Conservation (phyloP, 2,888 invertebrate species). For the Gastrophysa polygoni region DNA sequence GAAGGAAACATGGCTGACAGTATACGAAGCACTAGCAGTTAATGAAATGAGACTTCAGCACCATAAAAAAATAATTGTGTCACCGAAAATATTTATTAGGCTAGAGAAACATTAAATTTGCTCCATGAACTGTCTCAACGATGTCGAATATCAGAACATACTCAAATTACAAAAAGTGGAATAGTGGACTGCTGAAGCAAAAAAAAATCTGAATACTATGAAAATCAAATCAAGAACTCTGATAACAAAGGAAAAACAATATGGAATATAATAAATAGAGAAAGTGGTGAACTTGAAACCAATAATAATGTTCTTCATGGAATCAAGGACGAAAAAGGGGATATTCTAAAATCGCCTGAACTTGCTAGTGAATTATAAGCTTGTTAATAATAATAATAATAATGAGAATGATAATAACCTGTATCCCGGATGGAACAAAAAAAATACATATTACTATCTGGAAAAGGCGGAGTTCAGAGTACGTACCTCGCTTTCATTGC, state of each 20-base stretch:
- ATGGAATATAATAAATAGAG: conserved; percentile 2
- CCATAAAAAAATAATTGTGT: background rate
- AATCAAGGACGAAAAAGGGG: background rate
- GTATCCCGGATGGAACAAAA: too few relatives aligned
- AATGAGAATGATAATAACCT: too few relatives aligned
- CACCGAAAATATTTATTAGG: background rate
- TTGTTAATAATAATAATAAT: too few relatives aligned
- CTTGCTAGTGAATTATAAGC: too few relatives aligned
- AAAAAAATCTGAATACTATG: background rate
- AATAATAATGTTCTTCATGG: background rate
- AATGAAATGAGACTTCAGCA: background rate
- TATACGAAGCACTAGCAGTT: background rate
- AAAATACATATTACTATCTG: too few relatives aligned
- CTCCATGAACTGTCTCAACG: background rate
- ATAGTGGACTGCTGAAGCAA: background rate
- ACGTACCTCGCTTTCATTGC: too few relatives aligned
- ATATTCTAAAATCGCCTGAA: background rate
- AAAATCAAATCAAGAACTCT: background rate
- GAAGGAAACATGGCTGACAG: background rate
- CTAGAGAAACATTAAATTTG: background rate
- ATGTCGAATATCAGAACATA: background rate
- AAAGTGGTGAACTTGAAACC: background rate
- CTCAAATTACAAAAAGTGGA: background rate
- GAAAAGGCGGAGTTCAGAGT: too few relatives aligned
- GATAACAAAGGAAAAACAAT: background rate